Evolutionary conservation across 2,888 invertebrate species (phyloP), one percentile per base, ranked within the genome.

Genomic region (Rhyacophila evoluta): DNA sequence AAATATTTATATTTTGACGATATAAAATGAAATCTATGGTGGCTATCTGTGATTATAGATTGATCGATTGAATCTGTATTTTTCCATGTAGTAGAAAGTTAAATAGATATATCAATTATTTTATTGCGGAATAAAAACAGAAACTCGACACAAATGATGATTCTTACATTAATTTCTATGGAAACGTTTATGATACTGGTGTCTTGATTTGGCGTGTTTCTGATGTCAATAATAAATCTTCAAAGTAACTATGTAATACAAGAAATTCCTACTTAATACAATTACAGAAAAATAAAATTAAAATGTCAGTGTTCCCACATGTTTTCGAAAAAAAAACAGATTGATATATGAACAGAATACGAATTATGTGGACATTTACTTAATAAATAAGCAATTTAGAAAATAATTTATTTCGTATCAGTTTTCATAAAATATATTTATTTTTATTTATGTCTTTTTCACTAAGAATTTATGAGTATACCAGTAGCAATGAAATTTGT

Each of bases 181-280:
- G 8, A 55, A 55, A 55, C 55, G 55, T 55, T 55, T 55, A 55
- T 55, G 55, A 55, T 55, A 55, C 55, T 55, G 55, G 10, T 55
- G 10, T 55, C 55, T 55, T 19, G 19, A 55, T 55, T 55, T 55
- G 55, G 55, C 55, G 15, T 55, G 55, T 55, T 55, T 55, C 8
- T 19, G 19, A 55, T 55, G 55, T 55, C 15, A 55, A 55, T 19
- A 25, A 25, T 55, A 55, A 55, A 55, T 55, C 55, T 25, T 2
- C 19, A 10, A 25, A 19, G 29, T 33, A 55, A 55, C 55, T 5
- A 55, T 55, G 55, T 19, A 55, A 19, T 55, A 25, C 55, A 4
- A 6, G 19, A 55, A 25, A 41, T 15, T n/a, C n/a, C n/a, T n/a
- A 19, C 15, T 33, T 8, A 55, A 25, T 55, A 55, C 8, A 25